Evolutionary conservation across 37 sponge, comb jelly and placozoan genomes (phyloP), one percentile per base, ranked within the genome.

Genomic region (Lycopodina hypogea): DNA sequence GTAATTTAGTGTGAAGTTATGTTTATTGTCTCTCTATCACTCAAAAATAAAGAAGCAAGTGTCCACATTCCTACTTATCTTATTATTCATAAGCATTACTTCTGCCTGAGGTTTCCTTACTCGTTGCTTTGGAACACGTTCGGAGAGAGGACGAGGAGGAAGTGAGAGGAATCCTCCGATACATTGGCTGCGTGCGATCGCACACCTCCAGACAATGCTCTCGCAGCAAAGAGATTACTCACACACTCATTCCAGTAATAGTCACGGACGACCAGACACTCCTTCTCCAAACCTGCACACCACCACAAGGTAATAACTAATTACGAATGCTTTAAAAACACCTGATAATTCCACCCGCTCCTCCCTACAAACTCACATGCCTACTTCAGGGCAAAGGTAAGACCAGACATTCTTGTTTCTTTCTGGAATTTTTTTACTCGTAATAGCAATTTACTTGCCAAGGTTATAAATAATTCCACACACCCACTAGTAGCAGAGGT

Each of bases 261-360:
- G 41, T 93, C 87, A 15, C 72, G 50, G 14, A 93, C 73, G 35
- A 90, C 87, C 30, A 74, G 35, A 62, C 90, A 88, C 60, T 93
- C 94, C 40, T 78, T 86, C 68, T 80, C 87, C 56, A 93, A 90
- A 14, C 83, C 94, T 93, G 64, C 1, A 83, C 42, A 68, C 24
- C n/a, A n/a, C n/a, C n/a, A n/a, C n/a, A n/a, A n/a, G n/a, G n/a
- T n/a, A n/a, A n/a, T n/a, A n/a, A n/a, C n/a, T n/a, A n/a, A n/a
- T n/a, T n/a, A n/a, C n/a, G n/a, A 29, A 15, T 12, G 9, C 65
- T 28, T 63, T 63, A 63, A 19, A n/a, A 19, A 11, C n/a, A 28
- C 29, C 65, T 63, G 28, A 19, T 52, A 15, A 52, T n/a, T n/a
- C n/a, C n/a, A n/a, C n/a, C n/a, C n/a, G n/a, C n/a, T n/a, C n/a